Evolutionary conservation across 1,140 invertebrate species (phyloP), one percentile per base, ranked within the genome.

Genomic region (Monochamus saltuarius): DNA sequence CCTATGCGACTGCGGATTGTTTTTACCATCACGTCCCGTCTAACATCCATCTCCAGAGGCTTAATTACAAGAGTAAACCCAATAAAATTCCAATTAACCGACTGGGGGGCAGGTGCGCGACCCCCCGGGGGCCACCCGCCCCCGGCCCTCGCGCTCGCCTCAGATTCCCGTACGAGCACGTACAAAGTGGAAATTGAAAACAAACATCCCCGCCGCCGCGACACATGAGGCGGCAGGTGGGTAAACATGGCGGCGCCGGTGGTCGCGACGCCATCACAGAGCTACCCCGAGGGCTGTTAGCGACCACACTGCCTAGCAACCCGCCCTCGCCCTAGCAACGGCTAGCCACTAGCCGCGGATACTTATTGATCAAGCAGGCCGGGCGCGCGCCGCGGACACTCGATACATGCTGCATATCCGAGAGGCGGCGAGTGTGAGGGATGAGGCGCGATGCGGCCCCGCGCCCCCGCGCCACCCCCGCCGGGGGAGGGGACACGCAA

Each of bases 291-390:
- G 74, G 74, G 75, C 68, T 75, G 74, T 77, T 77, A 77, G 75
- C 75, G 75, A 75, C 75, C 75, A 77, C 75, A 77, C 66, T 68
- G 75, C 75, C 73, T 77, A 74, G 75, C 75, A 77, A 77, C 75
- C 71, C 74, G 73, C 74, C 75, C 74, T 77, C 74, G 71, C 75
- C 75, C 74, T 77, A 75, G 75, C 75, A 77, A 77, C 75, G 68
- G 75, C 75, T 77, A 77, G 75, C 75, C 75, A 77, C 75, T 77
- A 77, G 75, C 75, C 75, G 70, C 75, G 75, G 75, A 77, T 74
- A 75, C 72, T 75, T 77, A 77, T 77, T 77, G 75, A 77, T 77
- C 73, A 75, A 67, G 62, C 66, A 61, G 57, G 57, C 59, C 62
- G 38, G 29, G 55, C 62, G 46, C 10, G 7, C 55, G 56, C 49